Percentiles rank a stretch among this genome's conserved stretches.
Conservation (phyloP, 2,888 invertebrate genomes). For the Chaetogeoica ovagalla region DNA sequence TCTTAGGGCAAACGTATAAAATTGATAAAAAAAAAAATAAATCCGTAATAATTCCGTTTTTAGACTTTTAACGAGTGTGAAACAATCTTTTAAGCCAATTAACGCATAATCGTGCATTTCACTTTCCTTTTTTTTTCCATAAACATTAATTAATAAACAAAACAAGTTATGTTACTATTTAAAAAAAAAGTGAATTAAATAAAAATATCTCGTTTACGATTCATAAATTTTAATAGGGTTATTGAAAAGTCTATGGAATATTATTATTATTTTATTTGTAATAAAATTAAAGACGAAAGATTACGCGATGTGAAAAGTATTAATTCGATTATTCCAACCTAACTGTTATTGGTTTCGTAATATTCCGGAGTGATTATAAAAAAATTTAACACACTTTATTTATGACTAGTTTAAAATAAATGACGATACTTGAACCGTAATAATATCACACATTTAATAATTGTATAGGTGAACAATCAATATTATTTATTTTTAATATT, state of each 20-base stretch:
- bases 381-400: too few species aligned
- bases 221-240: not conserved
- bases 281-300: not conserved
- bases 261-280: not conserved
- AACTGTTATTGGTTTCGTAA: not conserved
- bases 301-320: not conserved
- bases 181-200: not conserved
- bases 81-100: not conserved
- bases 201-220: not conserved
- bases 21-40: not conserved
- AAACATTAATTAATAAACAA: not conserved
- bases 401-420: too few species aligned
- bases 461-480: too few species aligned
- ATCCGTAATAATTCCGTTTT: not conserved
- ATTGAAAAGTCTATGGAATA: not conserved
- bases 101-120: not conserved
- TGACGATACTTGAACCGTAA: too few species aligned
- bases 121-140: not conserved
- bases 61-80: not conserved
- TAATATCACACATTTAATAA: too few species aligned
- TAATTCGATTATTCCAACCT: not conserved
- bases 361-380: too few species aligned
- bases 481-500: too few species aligned
- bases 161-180: not conserved
- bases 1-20: too few species aligned